phyloP scores from a whole-genome alignment of 2,797 vertebrate genomes.

The Novumbra hubbsi region DNA sequence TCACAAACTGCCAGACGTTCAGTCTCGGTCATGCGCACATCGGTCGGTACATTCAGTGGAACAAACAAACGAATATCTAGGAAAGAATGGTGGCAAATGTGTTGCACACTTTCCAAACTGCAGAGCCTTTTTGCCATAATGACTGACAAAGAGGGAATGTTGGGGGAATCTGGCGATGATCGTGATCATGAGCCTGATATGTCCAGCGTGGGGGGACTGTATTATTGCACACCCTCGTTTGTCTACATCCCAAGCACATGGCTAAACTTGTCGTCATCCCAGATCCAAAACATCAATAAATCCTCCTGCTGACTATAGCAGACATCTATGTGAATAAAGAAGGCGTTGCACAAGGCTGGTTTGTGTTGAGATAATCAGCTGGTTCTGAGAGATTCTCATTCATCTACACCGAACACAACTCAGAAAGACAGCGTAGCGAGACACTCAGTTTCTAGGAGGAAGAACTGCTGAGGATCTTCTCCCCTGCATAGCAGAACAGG shows the following conservation, averaged over 20 bases:
- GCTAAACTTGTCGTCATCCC: conserved; percentile 24
- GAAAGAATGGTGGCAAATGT: not conserved
- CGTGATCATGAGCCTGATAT: not conserved
- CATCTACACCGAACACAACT: conserved; percentile 18
- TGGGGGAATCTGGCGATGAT: not conserved
- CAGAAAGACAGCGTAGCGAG: not conserved
- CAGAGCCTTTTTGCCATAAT: conserved; percentile 8
- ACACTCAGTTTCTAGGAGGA: not conserved
- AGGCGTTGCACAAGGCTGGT: conserved; percentile 22
- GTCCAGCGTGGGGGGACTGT: not conserved
- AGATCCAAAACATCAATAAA: conserved; percentile 49
- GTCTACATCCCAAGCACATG: conserved; percentile 17
- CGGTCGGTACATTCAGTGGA: too few relatives aligned
- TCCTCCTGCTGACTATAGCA: conserved; percentile 42
- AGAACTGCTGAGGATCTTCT: not conserved
- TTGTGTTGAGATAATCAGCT: conserved; percentile 36
- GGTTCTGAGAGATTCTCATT: conserved; percentile 23
- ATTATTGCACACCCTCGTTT: not conserved
- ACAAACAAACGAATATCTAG: not conserved
- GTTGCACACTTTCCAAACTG: conserved; percentile 31
- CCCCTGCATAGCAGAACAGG: not conserved
- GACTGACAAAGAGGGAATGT: not conserved
- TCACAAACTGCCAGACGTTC: conserved; percentile 38
- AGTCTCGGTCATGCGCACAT: not conserved
- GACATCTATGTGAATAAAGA: conserved; percentile 36